Base-by-base conservation (phyloP, 2,888 invertebrate genomes). In the Malthinus flaveolus region DNA sequence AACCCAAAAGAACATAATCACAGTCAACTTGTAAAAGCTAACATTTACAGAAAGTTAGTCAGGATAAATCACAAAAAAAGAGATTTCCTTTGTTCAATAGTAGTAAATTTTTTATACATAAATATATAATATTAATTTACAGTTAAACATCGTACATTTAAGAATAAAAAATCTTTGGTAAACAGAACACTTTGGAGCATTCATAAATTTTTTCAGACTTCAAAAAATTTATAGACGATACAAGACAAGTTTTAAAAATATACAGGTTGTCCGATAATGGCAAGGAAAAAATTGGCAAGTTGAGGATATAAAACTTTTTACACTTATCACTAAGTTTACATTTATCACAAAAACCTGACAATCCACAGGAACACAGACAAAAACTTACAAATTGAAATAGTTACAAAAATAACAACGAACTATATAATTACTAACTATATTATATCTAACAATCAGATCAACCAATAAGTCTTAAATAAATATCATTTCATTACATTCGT, bases 301-400 rank as follows among this genome's bases (percentile, higher is more conserved):
- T 23, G 12, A 42, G 23, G 23, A 42, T 42, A 42, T n/a, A 15
- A 7, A 4, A 12, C 9, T 42, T 42, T 39, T 42, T 42, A 15
- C 39, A 23, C 23, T 23, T 23, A 13, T 42, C 23, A 42, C 15
- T 15, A 42, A 23, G 12, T 42, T 44, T 54, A 59, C 23, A 54
- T 45, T 54, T 59, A 59, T 59, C 59, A 59, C 59, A 55, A 55
- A 45, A 54, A 49, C 35, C 34, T 55, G 50, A 55, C 59, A 54
- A 55, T 35, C 51, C 49, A 53, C 49, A 54, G 49, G 53, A 59
- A 59, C 53, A 54, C 49, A 52, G 48, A 49, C 58, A 49, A 37
- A 32, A 50, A 10, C 47, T 35, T 37, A 45, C 13, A 8, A 12
- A 45, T 32, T 10, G 48, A 47, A 57, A 53, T 49, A 53, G 50